These are phyloP conservation scores for Apeltes quadracus DNA, from an alignment of 2,113 vertebrate genomes.

Conservation along the genomic window DNA sequence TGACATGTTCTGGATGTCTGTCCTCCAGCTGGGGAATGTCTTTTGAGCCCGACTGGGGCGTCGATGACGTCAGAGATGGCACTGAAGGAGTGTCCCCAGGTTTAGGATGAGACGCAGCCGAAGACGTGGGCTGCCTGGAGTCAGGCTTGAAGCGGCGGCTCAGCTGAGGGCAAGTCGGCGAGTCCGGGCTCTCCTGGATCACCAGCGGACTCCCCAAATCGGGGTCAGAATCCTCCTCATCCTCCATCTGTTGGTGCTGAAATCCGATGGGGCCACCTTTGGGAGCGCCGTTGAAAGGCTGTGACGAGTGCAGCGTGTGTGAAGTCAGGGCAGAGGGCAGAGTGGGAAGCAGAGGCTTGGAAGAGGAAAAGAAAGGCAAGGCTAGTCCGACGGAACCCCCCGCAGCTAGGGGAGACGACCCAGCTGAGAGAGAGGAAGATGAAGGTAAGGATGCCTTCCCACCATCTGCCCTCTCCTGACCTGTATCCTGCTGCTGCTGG, in stretches of 20 bases:
- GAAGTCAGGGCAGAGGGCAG: constrained; percentile 70
- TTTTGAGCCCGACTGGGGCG: constrained; percentile 50
- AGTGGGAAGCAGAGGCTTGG: constrained; percentile 71
- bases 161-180: constrained; percentile 74
- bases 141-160: constrained; percentile 69
- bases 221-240: constrained; percentile 80
- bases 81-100: constrained; percentile 68
- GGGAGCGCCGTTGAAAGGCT: constrained; percentile 75
- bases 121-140: constrained; percentile 59
- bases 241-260: constrained; percentile 69
- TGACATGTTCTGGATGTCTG: constrained; percentile 78
- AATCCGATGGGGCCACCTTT: constrained; percentile 65
- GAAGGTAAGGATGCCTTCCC: constrained; percentile 72
- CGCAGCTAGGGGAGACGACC: constrained; percentile 60
- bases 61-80: constrained; percentile 52
- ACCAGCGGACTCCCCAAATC: constrained; percentile 79
- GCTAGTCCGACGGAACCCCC: constrained; percentile 64
- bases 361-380: constrained; percentile 76
- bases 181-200: constrained; percentile 81
- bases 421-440: constrained; percentile 65
- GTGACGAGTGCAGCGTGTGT: constrained; percentile 64
- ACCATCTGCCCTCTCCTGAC: constrained; percentile 69
- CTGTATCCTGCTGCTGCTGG: constrained; percentile 78
- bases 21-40: constrained; percentile 68
- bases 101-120: constrained; percentile 65